Base-by-base conservation (phyloP, 1,140 invertebrate species). In the Littorina saxatilis region DNA sequence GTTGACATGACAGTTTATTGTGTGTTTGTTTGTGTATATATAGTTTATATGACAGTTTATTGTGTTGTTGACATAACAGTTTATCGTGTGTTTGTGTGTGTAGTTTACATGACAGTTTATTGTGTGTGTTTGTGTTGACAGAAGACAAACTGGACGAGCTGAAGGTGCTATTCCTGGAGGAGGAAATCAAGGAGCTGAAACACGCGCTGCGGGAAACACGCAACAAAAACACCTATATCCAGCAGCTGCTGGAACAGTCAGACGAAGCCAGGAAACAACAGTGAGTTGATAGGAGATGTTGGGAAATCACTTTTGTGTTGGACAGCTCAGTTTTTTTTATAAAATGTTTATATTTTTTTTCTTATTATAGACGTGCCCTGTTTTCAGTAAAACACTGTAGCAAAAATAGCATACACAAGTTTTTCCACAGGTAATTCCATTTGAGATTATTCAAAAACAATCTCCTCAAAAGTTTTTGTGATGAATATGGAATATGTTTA, bases 131-230 rank as follows among this genome's bases (percentile, higher is more conserved):
- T 23, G 11, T 43, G 43, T 47, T 75, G 13, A 32, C 52, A 89
- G 88, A 89, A 55, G 88, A 90, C 20, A 86, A 86, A 68, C 79
- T 87, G 37, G 88, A 89, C 81, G 89, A 91, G 76, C 83, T 90
- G 63, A 91, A 88, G 82, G 85, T 90, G 23, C 85, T 90, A 23
- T 91, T 91, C 58, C 81, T 92, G 43, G 90, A 92, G 81, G 90
- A 92, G 77, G 90, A 91, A 78, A 88, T 92, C 9, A 88, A 89
- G 75, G 89, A 91, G 75, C 72, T 92, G 58, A 91, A 91, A 76
- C 86, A 88, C 81, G 88, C 88, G 0, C 81, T 91, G 32, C 77
- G 88, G 32, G 91, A 92, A 77, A 83, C 88, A 13, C 82, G 86
- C n/a, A 91, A 90, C 61, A 82, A 86, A n/a, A 91, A 91, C 75